Base-by-base conservation (phyloP, 2,797 vertebrate genomes). In the Alca torda region DNA sequence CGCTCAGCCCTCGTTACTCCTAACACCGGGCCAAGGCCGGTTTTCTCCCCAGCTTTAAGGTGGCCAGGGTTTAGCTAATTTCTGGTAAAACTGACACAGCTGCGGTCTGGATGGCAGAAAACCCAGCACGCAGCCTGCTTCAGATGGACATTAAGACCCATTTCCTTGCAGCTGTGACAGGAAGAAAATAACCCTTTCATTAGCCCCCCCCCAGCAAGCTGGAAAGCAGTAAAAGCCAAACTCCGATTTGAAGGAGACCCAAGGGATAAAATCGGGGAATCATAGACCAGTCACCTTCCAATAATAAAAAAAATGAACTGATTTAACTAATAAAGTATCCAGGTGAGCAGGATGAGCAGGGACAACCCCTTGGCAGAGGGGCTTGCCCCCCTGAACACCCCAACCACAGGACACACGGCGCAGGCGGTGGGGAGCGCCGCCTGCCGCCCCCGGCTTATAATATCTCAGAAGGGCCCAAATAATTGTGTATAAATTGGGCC, bases 321-420 rank as follows among this genome's bases (percentile, higher is more conserved):
- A 45, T 33, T 57, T 24, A 53, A 39, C 2, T 61, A 48, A 4
- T 17, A n/a, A 65, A 59, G 16, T 19, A 35, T 17, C 46, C 23
- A 57, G n/a, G 28, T 53, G 63, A 95, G 43, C 11, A 37, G 4
- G 21, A 25, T 11, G 18, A 67, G 16, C 1, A 5, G 65, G 76
- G 3, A 83, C 3, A 86, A 25, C 25, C 26, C 46, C 20, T 50
- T 59, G 35, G 16, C 18, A 69, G 88, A 74, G 30, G n/a, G 8
- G 4, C 4, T 88, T 61, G 33, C 4, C 11, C 13, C 30, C 46
- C 12, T 0, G 0, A 45, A 54, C 23, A 28, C 23, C 61, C 31
- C 41, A 28, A 20, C 18, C 43, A 26, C 23, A 56, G n/a, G 5
- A n/a, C 63, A 23, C 30, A 23, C 20, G 17, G 53, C 1, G 1